phyloP scores from a whole-genome alignment of 2,888 invertebrate genomes.

The Beris morrisii region DNA sequence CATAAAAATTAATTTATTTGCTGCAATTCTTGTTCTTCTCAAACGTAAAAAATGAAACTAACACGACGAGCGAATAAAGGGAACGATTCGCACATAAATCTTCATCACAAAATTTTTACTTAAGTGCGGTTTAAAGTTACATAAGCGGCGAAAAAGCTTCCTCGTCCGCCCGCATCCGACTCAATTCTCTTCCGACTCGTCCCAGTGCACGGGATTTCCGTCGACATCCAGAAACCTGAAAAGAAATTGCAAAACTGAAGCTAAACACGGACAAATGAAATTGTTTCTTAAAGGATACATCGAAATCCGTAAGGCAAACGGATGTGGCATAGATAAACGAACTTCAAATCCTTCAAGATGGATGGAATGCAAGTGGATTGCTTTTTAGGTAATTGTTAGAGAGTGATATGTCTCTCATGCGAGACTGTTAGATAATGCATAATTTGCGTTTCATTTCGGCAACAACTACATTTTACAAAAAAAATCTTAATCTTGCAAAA shows the following conservation, averaged over 20 bases:
- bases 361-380: slow-evolving; percentile 33
- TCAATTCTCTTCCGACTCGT: too few species aligned
- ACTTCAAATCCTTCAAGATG: slow-evolving; percentile 34
- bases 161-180: not conserved
- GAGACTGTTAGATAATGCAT: too few species aligned
- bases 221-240: slow-evolving; percentile 28
- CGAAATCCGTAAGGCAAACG: slow-evolving; percentile 28
- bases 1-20: too few species aligned
- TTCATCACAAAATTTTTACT: slow-evolving; percentile 31
- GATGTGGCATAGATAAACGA: slow-evolving; percentile 35
- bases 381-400: slow-evolving; percentile 34
- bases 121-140: slow-evolving; percentile 31
- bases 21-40: too few species aligned
- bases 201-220: slow-evolving; percentile 15
- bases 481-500: too few species aligned
- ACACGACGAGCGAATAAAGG: too few species aligned
- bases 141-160: slow-evolving; percentile 7
- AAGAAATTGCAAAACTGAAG: slow-evolving; percentile 27
- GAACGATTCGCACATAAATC: slow-evolving; percentile 26
- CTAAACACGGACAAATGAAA: slow-evolving; percentile 30
- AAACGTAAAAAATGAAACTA: too few species aligned
- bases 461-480: too few species aligned
- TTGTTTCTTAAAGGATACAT: slow-evolving; percentile 20
- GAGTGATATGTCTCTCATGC: not conserved
- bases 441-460: too few species aligned